A percentile compares a stretch with the other conserved stretches of the same genome.
These are phyloP conservation scores for Mactromeris polynyma DNA, from an alignment of 2,888 invertebrate species.

Conservation along the genomic window DNA sequence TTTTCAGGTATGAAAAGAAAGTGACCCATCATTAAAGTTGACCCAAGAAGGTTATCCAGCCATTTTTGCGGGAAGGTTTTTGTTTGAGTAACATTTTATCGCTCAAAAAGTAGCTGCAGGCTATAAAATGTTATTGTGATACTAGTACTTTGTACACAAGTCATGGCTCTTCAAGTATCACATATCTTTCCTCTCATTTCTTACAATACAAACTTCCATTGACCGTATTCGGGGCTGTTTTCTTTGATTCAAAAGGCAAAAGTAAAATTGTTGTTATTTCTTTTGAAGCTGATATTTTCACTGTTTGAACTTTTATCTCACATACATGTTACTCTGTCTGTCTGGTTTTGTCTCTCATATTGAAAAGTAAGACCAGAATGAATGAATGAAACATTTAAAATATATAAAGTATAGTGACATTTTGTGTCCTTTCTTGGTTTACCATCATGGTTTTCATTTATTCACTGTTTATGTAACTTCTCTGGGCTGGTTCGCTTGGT, in stretches of 20 bases:
- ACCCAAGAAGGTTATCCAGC: background rate
- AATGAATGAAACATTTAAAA: background rate
- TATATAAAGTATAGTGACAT: too few species aligned
- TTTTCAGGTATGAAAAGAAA: slow-evolving; percentile 30
- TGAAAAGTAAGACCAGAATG: background rate
- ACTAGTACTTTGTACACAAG: background rate
- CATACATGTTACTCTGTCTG: background rate
- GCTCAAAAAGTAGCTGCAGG: background rate
- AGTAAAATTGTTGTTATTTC: background rate
- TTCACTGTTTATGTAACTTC: too few species aligned
- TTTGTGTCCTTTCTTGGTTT: too few species aligned
- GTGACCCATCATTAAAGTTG: slow-evolving; percentile 33
- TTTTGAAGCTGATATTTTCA: background rate
- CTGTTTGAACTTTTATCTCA: slow-evolving; percentile 13
- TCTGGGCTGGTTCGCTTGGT: too few species aligned
- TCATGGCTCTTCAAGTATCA: background rate
- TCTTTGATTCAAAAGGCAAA: slow-evolving; percentile 3
- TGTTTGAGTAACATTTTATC: slow-evolving; percentile 22
- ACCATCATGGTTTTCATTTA: too few species aligned
- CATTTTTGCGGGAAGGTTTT: slow-evolving; percentile 12
- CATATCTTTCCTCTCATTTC: background rate
- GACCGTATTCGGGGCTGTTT: background rate
- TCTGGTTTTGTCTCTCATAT: background rate
- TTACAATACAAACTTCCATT: background rate
- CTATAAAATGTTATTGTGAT: background rate